Evolutionary conservation across 2,113 vertebrate genomes (phyloP), one percentile per base, ranked within the genome.

Genomic region (Plecturocebus donacophilus): DNA sequence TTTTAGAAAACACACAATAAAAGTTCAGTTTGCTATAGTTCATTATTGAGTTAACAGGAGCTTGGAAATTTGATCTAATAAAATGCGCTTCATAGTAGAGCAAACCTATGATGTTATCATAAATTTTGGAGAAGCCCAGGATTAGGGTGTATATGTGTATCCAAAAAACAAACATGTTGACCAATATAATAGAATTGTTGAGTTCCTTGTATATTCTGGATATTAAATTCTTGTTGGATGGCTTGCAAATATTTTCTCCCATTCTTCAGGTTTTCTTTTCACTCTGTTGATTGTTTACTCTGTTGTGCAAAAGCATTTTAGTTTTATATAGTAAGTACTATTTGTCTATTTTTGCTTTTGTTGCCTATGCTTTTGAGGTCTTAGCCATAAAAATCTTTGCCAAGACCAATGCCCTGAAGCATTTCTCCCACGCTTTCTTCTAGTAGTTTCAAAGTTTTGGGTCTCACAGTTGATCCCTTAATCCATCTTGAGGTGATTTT

Each of bases 11-110:
- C 23, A 83, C 21, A n/a, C 27, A 49, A 19, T 70, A 25, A 83
- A 87, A 95, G 71, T 84, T 25, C 32, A 80, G 20, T 84, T 82
- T 83, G 14, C 75, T 49, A 20, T 76, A 52, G 8, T 92, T 95
- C 30, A 52, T 66, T 89, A 73, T 58, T 90, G 70, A 66, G 35
- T 82, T 91, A 35, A 79, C 54, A 95, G 68, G 32, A 86, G 14
- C 16, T 81, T 75, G 32, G 66, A 84, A 64, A 88, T 91, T 91
- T 92, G 66, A 71, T 82, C 66, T 91, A 85, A 82, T 76, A 58
- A 88, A 68, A 54, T 66, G 5, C 9, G n/a, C 12, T 47, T 90
- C 30, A 38, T 11, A 77, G 52, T 40, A 64, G 42, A 87, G 30
- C 40, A 73, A 90, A 91, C 40, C 42, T 45, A 14, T 45, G 21